These are phyloP conservation scores for Caranx ignobilis DNA, from an alignment of 2,113 vertebrate species.

Conservation along the genomic window DNA sequence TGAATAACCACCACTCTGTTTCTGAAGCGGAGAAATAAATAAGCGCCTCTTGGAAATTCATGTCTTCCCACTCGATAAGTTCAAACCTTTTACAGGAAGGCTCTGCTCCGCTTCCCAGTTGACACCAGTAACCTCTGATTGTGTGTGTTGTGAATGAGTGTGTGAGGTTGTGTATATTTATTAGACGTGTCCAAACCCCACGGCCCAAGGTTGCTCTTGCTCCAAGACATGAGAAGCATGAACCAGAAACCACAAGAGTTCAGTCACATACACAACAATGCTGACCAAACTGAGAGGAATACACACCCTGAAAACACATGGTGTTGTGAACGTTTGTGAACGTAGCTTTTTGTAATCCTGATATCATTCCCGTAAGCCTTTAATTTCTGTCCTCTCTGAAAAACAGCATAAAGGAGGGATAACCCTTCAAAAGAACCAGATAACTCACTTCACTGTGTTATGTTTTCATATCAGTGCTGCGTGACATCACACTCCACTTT, in stretches of 20 bases:
- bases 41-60: constrained; percentile 20
- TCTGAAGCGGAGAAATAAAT: constrained; percentile 23
- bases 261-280: constrained; percentile 44
- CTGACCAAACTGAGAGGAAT: constrained; percentile 35
- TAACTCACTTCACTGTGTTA: constrained; percentile 8
- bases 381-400: not conserved
- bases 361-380: constrained; percentile 8
- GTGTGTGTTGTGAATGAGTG: constrained; percentile 5
- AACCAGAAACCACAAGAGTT: constrained; percentile 31
- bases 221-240: constrained; percentile 44
- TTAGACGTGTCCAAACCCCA: constrained; percentile 38
- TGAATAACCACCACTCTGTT: constrained; percentile 28
- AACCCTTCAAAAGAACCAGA: constrained; percentile 33
- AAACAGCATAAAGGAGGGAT: not conserved
- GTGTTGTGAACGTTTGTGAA: not conserved
- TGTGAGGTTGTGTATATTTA: not conserved
- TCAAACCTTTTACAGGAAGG: constrained; percentile 49
- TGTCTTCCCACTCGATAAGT: constrained; percentile 35
- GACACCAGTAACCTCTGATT: constrained; percentile 22
- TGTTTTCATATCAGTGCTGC: constrained; percentile 57
- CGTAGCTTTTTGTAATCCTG: not conserved
- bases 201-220: not conserved
- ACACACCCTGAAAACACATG: constrained; percentile 28
- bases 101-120: constrained; percentile 16
- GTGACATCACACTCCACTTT: constrained; percentile 36